phyloP scores from a whole-genome alignment of 2,113 vertebrate species.

The Albula goreensis region DNA sequence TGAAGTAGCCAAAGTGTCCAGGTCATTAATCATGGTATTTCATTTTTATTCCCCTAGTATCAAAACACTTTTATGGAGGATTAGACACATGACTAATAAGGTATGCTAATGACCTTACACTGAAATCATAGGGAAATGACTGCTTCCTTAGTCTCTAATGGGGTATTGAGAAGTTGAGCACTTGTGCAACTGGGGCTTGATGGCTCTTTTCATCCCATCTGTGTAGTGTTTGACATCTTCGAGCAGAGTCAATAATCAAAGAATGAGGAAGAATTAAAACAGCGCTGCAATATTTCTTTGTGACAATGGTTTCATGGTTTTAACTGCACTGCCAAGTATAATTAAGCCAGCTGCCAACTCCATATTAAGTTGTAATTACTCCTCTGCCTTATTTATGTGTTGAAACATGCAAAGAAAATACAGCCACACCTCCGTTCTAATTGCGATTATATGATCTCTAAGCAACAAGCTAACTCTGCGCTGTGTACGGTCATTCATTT shows the following conservation, averaged over 20 bases:
- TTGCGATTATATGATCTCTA: constrained; percentile 67
- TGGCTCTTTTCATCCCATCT: neutral
- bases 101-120: too few relatives aligned
- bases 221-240: neutral
- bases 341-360: constrained; percentile 73
- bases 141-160: neutral
- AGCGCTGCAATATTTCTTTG: constrained; percentile 6
- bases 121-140: too few relatives aligned
- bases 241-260: neutral
- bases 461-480: constrained; percentile 65
- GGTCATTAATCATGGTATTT: too few relatives aligned
- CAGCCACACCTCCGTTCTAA: constrained; percentile 71
- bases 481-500: constrained; percentile 55
- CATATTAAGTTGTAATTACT: constrained; percentile 81
- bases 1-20: too few relatives aligned
- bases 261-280: neutral
- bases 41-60: too few relatives aligned
- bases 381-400: constrained; percentile 77
- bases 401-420: constrained; percentile 70
- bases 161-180: neutral
- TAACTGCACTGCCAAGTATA: constrained; percentile 58
- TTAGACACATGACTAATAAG: too few relatives aligned
- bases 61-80: too few relatives aligned
- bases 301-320: constrained; percentile 1
- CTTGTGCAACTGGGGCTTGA: neutral